Evolutionary conservation across 2,797 vertebrate species (phyloP), one percentile per base, ranked within the genome.

Genomic region (Potorous gilbertii): DNA sequence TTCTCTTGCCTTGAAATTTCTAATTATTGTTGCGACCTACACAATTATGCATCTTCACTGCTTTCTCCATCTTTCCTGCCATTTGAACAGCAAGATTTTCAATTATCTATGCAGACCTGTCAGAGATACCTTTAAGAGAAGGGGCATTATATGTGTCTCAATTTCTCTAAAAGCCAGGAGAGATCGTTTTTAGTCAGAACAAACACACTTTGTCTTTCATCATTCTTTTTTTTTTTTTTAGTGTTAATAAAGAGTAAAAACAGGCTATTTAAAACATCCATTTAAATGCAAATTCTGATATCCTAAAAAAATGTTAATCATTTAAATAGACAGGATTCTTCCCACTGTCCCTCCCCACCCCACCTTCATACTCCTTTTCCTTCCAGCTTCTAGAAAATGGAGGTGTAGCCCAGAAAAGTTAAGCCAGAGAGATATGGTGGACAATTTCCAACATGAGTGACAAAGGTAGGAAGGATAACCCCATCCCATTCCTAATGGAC

Each of bases 201-300:
- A 98, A 99, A 98, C 98, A 98, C 97, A 98, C 97, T 97, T 98
- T 98, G 98, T 98, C 98, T 98, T 99, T 99, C 97, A 98, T 98
- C 98, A 98, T 98, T 98, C 98, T 98, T 98, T 98, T 98, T 98
- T n/a, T n/a, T n/a, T 95, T 97, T 96, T 95, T 95, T 55, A 54
- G 52, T 90, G 97, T 90, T 97, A 98, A 98, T 97, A 98, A 98
- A 98, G 98, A 98, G 98, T 98, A 98, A 98, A 87, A 99, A 98
- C 97, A 98, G 98, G 97, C 98, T 98, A 98, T 98, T 99, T 99
- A 98, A 99, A 98, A 98, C 98, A 99, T 96, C 98, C 97, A 99
- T 99, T 99, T 98, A 99, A 99, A 99, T 99, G 99, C 98, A 99
- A 99, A 99, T 99, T 98, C 98, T 97, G 97, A 98, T 98, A 98